Evolutionary conservation across 2,113 vertebrate genomes (phyloP).

Genomic region (Paraplagusia blochii): DNA sequence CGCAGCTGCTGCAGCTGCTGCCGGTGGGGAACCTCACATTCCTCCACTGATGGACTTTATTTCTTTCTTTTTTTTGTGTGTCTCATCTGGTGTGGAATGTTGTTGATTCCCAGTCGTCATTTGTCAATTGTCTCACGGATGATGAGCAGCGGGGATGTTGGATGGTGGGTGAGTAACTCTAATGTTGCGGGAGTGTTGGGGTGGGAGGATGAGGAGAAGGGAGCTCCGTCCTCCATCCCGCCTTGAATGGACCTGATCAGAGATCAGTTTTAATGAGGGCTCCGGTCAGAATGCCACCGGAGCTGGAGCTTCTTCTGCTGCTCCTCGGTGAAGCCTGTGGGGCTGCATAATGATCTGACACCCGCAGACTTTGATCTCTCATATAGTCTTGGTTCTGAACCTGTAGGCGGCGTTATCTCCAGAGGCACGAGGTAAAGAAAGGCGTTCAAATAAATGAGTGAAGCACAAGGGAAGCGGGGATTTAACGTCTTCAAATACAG

Average conservation of each 20-base stretch:
- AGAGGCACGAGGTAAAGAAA: slow-evolving; percentile 15
- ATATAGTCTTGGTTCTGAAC: slow-evolving; percentile 28
- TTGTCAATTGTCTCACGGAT: neutral
- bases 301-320: slow-evolving; percentile 2
- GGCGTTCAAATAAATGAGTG: no score
- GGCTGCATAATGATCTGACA: slow-evolving; percentile 46
- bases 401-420: slow-evolving; percentile 31
- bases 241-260: no score
- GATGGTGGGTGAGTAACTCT: slow-evolving; percentile 20
- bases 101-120: neutral
- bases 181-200: neutral
- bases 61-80: neutral
- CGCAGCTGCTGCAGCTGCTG: neutral
- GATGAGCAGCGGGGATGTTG: slow-evolving; percentile 2
- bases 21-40: neutral
- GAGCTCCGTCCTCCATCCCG: no score
- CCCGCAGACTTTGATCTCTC: slow-evolving; percentile 50
- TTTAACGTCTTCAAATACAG: no score
- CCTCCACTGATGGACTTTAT: neutral
- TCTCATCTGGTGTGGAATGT: neutral
- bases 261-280: slow-evolving; percentile 39
- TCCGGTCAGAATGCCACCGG: slow-evolving; percentile 27
- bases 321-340: slow-evolving; percentile 19
- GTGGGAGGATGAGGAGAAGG: no score
- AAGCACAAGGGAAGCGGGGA: no score